A percentile compares a stretch with the other conserved stretches of the same genome.
phyloP scores from a whole-genome alignment of 2,113 vertebrate genomes.

The Mormyrus iriodes region DNA sequence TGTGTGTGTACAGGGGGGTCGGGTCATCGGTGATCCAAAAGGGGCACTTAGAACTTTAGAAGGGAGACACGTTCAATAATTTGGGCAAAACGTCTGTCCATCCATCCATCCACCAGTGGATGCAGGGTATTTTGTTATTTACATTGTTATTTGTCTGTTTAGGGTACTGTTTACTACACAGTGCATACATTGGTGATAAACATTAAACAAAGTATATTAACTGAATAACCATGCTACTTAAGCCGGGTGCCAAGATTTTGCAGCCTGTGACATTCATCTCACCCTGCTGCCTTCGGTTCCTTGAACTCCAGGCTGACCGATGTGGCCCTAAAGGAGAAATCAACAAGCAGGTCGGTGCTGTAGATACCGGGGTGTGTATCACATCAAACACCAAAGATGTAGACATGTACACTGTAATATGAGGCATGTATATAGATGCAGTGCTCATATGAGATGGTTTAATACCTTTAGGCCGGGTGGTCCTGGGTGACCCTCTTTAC shows the following conservation, averaged over 20 bases:
- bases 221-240: not conserved
- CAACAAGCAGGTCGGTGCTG: not conserved
- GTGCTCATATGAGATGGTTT: slow-evolving; percentile 17
- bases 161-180: not conserved
- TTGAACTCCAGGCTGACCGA: slow-evolving; percentile 35
- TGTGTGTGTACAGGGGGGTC: no score
- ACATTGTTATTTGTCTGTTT: not conserved
- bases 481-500: slow-evolving; percentile 36
- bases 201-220: not conserved
- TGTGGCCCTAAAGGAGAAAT: slow-evolving; percentile 39
- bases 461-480: slow-evolving; percentile 39
- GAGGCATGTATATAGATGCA: not conserved
- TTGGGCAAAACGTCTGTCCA: not conserved
- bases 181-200: not conserved
- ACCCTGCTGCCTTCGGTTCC: slow-evolving; percentile 47
- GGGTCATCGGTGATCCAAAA: no score
- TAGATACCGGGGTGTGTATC: not conserved
- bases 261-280: slow-evolving; percentile 10
- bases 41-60: no score
- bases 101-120: not conserved
- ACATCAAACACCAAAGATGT: not conserved
- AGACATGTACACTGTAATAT: not conserved
- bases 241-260: not conserved
- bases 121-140: not conserved
- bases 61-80: no score